Evolutionary conservation across 2,797 vertebrate genomes (phyloP).

Genomic region (Adelosebastes latens): DNA sequence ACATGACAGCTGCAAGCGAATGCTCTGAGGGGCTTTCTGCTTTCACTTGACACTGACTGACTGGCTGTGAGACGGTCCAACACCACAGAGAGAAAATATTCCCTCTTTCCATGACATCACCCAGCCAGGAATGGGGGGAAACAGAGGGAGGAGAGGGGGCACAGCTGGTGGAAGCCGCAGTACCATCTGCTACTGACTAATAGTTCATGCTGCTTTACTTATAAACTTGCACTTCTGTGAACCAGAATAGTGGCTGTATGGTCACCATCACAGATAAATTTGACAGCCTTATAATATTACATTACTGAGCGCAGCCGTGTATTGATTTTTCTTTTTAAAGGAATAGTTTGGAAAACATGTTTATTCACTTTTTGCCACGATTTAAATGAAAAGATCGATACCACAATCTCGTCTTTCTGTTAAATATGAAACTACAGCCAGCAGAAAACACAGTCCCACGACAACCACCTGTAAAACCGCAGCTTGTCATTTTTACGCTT

Average conservation of each 20-base stretch:
- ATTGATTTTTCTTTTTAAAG: background rate
- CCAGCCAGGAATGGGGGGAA: slow-evolving; percentile 79
- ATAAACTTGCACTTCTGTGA: slow-evolving; percentile 81
- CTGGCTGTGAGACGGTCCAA: slow-evolving; percentile 86
- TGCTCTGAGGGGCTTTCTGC: slow-evolving; percentile 82
- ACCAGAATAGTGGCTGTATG: slow-evolving; percentile 57
- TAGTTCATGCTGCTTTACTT: slow-evolving; percentile 87
- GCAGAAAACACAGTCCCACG: background rate
- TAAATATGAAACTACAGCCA: background rate
- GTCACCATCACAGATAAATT: slow-evolving; percentile 51
- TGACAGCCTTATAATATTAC: slow-evolving; percentile 35
- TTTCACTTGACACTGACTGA: slow-evolving; percentile 87
- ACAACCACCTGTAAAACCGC: background rate
- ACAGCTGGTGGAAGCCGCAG: slow-evolving; percentile 95
- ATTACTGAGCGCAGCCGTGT: slow-evolving; percentile 9
- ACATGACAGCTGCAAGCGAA: slow-evolving; percentile 87
- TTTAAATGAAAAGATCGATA: background rate
- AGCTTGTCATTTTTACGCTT: background rate
- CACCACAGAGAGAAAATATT: slow-evolving; percentile 85
- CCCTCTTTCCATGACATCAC: slow-evolving; percentile 94
- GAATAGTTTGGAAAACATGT: background rate
- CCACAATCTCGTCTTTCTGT: background rate
- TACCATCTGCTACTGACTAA: slow-evolving; percentile 93
- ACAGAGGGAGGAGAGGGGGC: slow-evolving; percentile 71
- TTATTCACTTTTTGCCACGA: background rate